Evolutionary conservation across 1,140 invertebrate species (phyloP).

Genomic region (Leptinotarsa defecta): DNA sequence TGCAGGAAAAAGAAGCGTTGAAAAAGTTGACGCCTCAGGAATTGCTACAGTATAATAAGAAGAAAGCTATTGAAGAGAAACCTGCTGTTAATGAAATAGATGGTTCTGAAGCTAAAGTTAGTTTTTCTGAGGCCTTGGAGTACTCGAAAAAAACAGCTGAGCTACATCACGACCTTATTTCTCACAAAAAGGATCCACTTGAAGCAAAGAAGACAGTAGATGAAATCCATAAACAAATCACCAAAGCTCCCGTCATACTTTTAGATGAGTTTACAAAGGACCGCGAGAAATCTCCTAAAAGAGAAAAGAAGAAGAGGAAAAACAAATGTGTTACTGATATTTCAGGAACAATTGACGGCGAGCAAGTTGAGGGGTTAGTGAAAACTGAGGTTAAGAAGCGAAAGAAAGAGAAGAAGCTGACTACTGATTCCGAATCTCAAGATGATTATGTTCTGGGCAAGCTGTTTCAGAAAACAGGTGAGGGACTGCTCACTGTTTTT

Average conservation of each 20-base stretch:
- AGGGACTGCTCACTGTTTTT: not conserved
- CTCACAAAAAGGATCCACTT: conserved; percentile 29
- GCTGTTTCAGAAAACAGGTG: conserved; percentile 61
- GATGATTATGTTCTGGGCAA: conserved; percentile 65
- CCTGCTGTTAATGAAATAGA: conserved; percentile 59
- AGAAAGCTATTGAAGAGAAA: conserved; percentile 46
- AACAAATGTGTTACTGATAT: conserved; percentile 45
- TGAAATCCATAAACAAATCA: conserved; percentile 27
- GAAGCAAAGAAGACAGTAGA: conserved; percentile 31
- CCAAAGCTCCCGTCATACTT: conserved; percentile 37
- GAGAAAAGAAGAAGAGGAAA: conserved; percentile 54
- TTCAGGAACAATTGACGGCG: conserved; percentile 50
- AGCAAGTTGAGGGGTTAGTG: conserved; percentile 51
- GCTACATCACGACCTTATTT: conserved; percentile 52
- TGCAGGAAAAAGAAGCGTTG: conserved; percentile 54
- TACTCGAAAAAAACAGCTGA: conserved; percentile 61
- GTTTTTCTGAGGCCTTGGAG: conserved; percentile 62
- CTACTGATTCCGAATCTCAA: conserved; percentile 44
- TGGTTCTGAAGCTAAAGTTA: conserved; percentile 59
- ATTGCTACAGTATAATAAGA: conserved; percentile 48
- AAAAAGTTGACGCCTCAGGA: conserved; percentile 47
- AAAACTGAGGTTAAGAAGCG: conserved; percentile 49
- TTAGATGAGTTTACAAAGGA: conserved; percentile 8
- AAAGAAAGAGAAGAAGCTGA: conserved; percentile 32
- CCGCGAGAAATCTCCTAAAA: conserved; percentile 4